A percentile compares a stretch with the other conserved stretches of the same genome.
Conservation (phyloP, 2,888 invertebrate species). For the Dryomyza anilis region DNA sequence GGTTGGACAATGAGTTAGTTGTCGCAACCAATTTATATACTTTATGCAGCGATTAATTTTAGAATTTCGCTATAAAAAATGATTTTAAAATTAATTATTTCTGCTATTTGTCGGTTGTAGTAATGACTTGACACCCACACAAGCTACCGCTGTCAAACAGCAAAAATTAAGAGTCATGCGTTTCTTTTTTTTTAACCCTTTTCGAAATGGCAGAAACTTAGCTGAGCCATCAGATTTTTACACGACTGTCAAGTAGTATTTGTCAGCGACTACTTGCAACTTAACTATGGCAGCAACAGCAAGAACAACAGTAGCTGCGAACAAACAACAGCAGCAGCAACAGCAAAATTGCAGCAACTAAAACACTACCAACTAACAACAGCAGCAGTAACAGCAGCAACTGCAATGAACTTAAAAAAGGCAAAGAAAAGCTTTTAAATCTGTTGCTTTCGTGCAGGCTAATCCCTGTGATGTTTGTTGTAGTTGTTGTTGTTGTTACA, state of each 20-base stretch:
- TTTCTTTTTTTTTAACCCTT: not conserved
- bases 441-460: conserved; percentile 26
- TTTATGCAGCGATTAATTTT: too few relatives aligned
- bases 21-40: not conserved
- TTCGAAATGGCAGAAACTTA: not conserved
- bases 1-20: not conserved
- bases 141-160: too few relatives aligned
- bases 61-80: too few relatives aligned
- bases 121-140: too few relatives aligned
- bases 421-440: conserved; percentile 50
- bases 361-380: conserved; percentile 44
- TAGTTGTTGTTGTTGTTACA: conserved; percentile 33
- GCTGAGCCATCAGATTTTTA: conserved; percentile 23
- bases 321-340: conserved; percentile 22
- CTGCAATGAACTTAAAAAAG: conserved; percentile 48
- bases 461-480: conserved; percentile 27
- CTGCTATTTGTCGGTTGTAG: too few relatives aligned
- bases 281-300: conserved; percentile 2
- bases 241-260: conserved; percentile 26
- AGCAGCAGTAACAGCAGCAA: conserved; percentile 50
- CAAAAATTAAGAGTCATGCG: too few relatives aligned
- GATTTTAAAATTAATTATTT: too few relatives aligned
- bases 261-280: conserved; percentile 34
- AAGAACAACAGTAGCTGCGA: conserved; percentile 39
- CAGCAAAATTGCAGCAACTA: conserved; percentile 32